These are phyloP conservation scores for Malurus alboscapulatus DNA, from an alignment of 2,113 vertebrate species.

Conservation along the genomic window DNA sequence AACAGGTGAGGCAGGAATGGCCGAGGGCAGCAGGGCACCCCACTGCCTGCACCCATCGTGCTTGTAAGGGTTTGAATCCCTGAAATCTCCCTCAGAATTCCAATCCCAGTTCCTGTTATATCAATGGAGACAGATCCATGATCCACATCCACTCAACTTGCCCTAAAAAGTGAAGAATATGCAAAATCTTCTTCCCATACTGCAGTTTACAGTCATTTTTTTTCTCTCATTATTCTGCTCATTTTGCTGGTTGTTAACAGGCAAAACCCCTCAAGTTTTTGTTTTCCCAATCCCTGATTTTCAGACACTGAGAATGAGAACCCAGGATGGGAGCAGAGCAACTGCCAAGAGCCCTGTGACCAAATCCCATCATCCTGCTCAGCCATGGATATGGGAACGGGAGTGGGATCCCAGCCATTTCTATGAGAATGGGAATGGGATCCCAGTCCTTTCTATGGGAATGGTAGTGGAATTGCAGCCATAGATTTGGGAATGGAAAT, in stretches of 20 bases:
- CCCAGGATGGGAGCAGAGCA: accelerated
- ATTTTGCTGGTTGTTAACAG: neutral
- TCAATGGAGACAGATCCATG: neutral
- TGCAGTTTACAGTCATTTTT: neutral
- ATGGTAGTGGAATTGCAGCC: neutral
- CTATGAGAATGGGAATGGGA: neutral
- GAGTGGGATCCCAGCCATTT: neutral
- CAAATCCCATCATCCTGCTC: neutral
- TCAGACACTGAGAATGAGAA: neutral
- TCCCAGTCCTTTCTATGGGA: neutral
- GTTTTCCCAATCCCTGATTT: neutral
- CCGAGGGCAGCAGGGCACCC: neutral
- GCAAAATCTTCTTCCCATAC: neutral
- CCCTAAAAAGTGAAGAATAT: neutral
- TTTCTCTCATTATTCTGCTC: neutral
- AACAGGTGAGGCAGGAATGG: neutral
- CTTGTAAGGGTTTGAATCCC: neutral
- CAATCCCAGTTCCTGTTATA: accelerated
- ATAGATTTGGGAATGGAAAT: neutral
- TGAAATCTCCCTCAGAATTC: neutral
- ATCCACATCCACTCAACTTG: accelerated
- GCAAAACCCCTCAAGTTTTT: neutral
- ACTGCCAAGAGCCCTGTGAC: neutral
- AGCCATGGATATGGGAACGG: neutral
- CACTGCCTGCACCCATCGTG: neutral